Evolutionary conservation across 2,888 invertebrate genomes (phyloP), one percentile per base, ranked within the genome.

Genomic region (Lasius platythorax): DNA sequence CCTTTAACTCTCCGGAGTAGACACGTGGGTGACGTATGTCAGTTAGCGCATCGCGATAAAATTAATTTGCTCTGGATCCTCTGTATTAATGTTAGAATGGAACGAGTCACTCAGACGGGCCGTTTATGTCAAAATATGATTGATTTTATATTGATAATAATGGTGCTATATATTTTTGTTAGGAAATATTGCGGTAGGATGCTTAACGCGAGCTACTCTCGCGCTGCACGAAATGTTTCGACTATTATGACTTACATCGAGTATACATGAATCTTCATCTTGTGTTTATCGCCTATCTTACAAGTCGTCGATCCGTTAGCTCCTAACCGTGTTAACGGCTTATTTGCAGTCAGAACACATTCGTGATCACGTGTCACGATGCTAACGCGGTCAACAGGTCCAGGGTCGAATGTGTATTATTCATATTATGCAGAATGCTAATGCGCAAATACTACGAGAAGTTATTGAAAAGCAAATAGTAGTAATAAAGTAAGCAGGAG

Each of bases 221-320:
- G 11, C 11, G 0, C 37, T n/a, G n/a, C 2, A 18, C 15, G n/a
- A 23, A 66, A 30, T 15, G 15, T 61, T 61, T 61, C 15, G 30
- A 30, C 3, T 28, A 28, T 61, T 61, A 30, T 30, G 61, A 6
- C 28, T 30, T 37, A 37, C 4, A 37, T 37, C 5, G 37, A 37
- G 5, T 4, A 37, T 37, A 61, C 30, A 30, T 30, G 15, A 6
- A 8, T 64, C n/a, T 6, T 67, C 67, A 4, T 43, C 40, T 43
- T 15, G 43, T 6, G 37, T 67, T 33, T n/a, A 50, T 50, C 50
- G 4, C 8, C 28, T 18, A 12, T 28, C 18, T 28, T 18, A 12
- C 15, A 23, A 64, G 33, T 75, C 63, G 12, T 30, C n/a, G 37
- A 33, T 23, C 64, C 63, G 63, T 75, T 75, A 75, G 8, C 15